Base-by-base conservation (phyloP, 2,113 vertebrate genomes). In the Coptodon rendalli region DNA sequence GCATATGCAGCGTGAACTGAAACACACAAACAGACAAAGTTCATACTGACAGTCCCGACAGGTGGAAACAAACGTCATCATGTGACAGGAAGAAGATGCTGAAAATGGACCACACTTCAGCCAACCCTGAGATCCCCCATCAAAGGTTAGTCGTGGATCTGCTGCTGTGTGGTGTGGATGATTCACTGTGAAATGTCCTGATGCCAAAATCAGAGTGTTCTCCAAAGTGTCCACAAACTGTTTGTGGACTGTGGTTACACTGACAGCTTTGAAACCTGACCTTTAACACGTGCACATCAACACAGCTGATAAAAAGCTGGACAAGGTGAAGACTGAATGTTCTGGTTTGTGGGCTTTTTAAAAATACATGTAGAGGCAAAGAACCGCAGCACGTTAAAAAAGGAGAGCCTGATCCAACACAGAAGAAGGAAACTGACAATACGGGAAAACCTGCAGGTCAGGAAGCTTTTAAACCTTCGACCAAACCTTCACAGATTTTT, bases 1-100 rank as follows among this genome's bases (percentile, higher is more conserved):
- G 52, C 8, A 91, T 12, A 0, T 9, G 63, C 56, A 94, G 24
- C 2, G 2, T 80, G 87, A 96, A 95, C 95, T 96, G 83, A 24
- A 94, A 86, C 59, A 89, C 43, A 84, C n/a, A 57, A 45, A 40
- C 13, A 87, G 4, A 84, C 34, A 0, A 66, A 66, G 0, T 5
- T 66, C 61, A 66, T 7, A 8, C 0, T 0, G 61, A 13, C 1
- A 0, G 6, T n/a, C 3, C 61, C 1, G 10, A 66, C 31, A 63
- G 31, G 59, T 0, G 1, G 31, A 66, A 66, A 0, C 61, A 68
- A 68, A 40, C 36, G 1, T 14, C n/a, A 68, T 68, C n/a, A 14
- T 1, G 36, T 68, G 36, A 40, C 63, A 68, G 63, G 63, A 68
- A 68, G 61, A 7, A 63, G 31, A 63, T 19, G 17, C 59, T 63